Percentiles rank a stretch among this genome's conserved stretches.
phyloP scores from a whole-genome alignment of 2,888 invertebrate species.

The Drosophila aldrichi region DNA sequence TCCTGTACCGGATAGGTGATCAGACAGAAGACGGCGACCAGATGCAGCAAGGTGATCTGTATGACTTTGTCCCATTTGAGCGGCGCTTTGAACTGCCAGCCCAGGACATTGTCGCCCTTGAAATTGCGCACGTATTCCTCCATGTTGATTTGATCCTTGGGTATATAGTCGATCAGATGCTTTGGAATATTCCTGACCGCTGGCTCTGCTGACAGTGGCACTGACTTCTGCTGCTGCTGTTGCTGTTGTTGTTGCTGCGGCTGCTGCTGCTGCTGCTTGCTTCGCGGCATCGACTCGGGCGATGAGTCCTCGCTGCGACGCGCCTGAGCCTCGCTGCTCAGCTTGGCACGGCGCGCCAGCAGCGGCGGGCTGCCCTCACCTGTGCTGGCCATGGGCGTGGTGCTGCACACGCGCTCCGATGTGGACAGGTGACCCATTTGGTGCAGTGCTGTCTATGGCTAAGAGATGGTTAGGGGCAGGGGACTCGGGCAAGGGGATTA shows the following conservation, averaged over 20 bases:
- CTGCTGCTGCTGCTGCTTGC: slow-evolving; percentile 36
- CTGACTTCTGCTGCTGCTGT: slow-evolving; percentile 6
- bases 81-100: slow-evolving; percentile 87
- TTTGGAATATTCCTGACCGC: slow-evolving; percentile 40
- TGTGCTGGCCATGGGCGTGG: slow-evolving; percentile 58
- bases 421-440: slow-evolving; percentile 84
- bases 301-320: slow-evolving; percentile 68
- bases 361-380: slow-evolving; percentile 60
- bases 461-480: neutral
- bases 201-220: slow-evolving; percentile 1
- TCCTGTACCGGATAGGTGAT: slow-evolving; percentile 76
- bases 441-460: slow-evolving; percentile 4
- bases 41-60: slow-evolving; percentile 86
- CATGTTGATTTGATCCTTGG: slow-evolving; percentile 77
- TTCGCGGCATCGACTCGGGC: slow-evolving; percentile 55
- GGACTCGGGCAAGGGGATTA: neutral
- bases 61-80: slow-evolving; percentile 89
- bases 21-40: slow-evolving; percentile 85
- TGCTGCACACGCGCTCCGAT: slow-evolving; percentile 81
- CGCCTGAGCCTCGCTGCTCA: slow-evolving; percentile 52
- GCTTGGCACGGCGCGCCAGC: slow-evolving; percentile 57
- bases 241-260: slow-evolving; percentile 36
- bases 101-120: slow-evolving; percentile 80
- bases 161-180: slow-evolving; percentile 52
- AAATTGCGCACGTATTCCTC: slow-evolving; percentile 79